Evolutionary conservation across 1,140 invertebrate species (phyloP), one percentile per base, ranked within the genome.

Genomic region (Akabosia matsudoensis): DNA sequence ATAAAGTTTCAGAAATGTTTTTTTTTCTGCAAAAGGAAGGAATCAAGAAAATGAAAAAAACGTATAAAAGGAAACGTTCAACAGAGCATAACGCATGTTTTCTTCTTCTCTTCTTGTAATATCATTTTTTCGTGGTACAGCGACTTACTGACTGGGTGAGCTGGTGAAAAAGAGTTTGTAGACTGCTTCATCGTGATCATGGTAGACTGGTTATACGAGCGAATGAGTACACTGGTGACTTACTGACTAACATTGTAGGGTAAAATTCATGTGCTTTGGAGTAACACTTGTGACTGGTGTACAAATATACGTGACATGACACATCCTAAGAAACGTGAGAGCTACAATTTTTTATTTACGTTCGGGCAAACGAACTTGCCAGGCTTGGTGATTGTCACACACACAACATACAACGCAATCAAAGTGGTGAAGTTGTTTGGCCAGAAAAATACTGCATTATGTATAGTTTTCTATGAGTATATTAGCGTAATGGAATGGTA

Each of bases 21-120:
- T 10, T 45, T 45, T 45, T 45, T 45, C 18, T 45, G 18, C n/a
- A 18, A 45, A 45, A 45, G 37, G 37, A 45, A 45, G 37, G 18
- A 45, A 45, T 45, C 7, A 45, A 45, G 37, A 45, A 45, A 10
- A 45, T 10, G 18, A 45, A 45, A 45, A 45, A 18, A 45, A 45
- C 7, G 7, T 45, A 10, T 7, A 45, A 45, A 45, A 45, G 37
- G 37, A 45, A 45, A 18, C 18, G 54, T 56, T 10, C 54, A 56
- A 56, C 54, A 22, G 54, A 56, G 54, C 54, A 56, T 10, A 56
- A 56, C 54, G 54, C 54, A 56, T 56, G 54, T 56, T 56, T 56
- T 56, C 10, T 56, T 56, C 10, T 22, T 56, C 22, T 22, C 22
- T 56, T 16, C 54, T 56, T 56, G 7, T 45, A 10, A 45, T 18